Evolutionary conservation across 2,797 vertebrate genomes (phyloP).

Genomic region (Hippoglossus hippoglossus): DNA sequence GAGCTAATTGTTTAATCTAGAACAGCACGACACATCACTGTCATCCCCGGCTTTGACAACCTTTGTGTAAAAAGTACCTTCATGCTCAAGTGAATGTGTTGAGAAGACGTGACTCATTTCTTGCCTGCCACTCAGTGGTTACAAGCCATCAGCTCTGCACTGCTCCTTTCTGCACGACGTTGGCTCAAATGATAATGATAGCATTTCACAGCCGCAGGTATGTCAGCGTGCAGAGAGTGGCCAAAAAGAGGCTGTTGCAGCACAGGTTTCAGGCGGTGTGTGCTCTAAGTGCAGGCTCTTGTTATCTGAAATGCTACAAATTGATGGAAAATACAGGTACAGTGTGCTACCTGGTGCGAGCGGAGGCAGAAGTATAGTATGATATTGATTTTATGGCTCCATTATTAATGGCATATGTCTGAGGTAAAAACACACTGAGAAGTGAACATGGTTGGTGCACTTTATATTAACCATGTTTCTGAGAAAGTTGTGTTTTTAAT

Average conservation of each 20-base stretch:
- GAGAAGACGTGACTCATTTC: constrained; percentile 44
- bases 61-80: constrained; percentile 49
- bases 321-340: constrained; percentile 57
- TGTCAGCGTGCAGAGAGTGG: constrained; percentile 42
- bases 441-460: constrained; percentile 10
- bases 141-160: constrained; percentile 51
- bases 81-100: constrained; percentile 40
- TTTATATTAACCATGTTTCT: neutral
- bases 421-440: constrained; percentile 20
- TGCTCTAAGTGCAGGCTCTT: constrained; percentile 51
- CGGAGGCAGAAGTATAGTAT: constrained; percentile 20
- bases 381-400: constrained; percentile 47
- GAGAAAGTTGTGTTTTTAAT: neutral
- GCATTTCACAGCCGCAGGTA: constrained; percentile 66
- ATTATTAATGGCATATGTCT: constrained; percentile 35
- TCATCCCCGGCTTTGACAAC: constrained; percentile 25
- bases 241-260: constrained; percentile 41
- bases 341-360: constrained; percentile 35
- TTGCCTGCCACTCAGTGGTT: constrained; percentile 50
- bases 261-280: constrained; percentile 37
- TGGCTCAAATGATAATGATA: constrained; percentile 59
- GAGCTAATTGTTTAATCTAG: constrained; percentile 42
- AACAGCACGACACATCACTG: constrained; percentile 11
- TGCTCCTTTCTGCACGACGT: constrained; percentile 36
- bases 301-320: constrained; percentile 60